Percentiles rank a stretch among this genome's conserved stretches.
Evolutionary conservation across 2,113 vertebrate genomes (phyloP).

Genomic region (Azemiops feae): DNA sequence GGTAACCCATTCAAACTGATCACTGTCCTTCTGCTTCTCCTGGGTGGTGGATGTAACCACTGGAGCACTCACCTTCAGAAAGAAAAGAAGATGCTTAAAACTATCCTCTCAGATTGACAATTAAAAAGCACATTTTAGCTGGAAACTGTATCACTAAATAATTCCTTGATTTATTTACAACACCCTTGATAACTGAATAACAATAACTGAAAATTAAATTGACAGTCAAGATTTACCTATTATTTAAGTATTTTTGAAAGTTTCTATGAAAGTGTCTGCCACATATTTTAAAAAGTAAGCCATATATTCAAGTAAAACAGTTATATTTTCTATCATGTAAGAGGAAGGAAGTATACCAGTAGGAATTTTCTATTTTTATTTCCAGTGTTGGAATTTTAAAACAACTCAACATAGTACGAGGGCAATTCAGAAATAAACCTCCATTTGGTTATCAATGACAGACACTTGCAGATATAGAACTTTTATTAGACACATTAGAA

Average conservation of each 20-base stretch:
- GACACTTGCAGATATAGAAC: too few species aligned
- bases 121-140: background rate
- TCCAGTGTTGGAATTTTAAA: background rate
- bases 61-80: constrained; percentile 89
- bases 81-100: constrained; percentile 9
- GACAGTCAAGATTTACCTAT: background rate
- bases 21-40: constrained; percentile 96
- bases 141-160: background rate
- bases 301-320: background rate
- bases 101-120: background rate
- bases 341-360: background rate
- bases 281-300: background rate
- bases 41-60: constrained; percentile 89
- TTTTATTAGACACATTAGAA: too few species aligned
- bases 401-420: background rate
- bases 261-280: background rate
- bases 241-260: background rate
- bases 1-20: constrained; percentile 99
- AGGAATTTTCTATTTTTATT: background rate
- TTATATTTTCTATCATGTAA: background rate
- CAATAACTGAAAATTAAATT: background rate
- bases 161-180: background rate
- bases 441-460: too few species aligned
- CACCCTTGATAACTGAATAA: background rate
- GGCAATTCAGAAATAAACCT: too few species aligned